Evolutionary conservation across 2,888 invertebrate genomes (phyloP), one percentile per base, ranked within the genome.

Genomic region (Eueremaeus valkanovi): DNA sequence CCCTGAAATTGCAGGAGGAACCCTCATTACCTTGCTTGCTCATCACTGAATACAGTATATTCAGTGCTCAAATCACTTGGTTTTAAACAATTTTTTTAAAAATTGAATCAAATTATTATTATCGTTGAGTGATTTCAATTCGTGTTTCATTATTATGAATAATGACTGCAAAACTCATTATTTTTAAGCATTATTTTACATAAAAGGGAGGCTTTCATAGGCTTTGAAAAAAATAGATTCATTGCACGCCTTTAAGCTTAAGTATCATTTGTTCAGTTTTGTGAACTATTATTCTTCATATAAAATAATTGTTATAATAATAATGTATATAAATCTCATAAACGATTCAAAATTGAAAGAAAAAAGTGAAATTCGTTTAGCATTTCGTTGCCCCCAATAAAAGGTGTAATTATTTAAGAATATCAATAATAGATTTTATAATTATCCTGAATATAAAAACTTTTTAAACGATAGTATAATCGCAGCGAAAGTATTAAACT

Each of bases 151-250:
- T 66, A 66, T 45, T 21, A 33, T 66, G 21, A 36, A 21, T 36
- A 66, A 66, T 66, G 63, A 36, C 33, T 66, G n/a, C 36, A 66
- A 36, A 58, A 66, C 18, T 66, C 33, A 66, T 66, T 66, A 66
- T 66, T 33, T 36, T 66, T 36, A 21, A 21, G 3, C 36, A 31
- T 21, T 36, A 66, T 18, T 31, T 66, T 21, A 31, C 36, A 66
- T 66, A 36, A 36, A 66, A 36, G 33, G 63, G 63, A 61, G 61
- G 61, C 61, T 24, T 36, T 66, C 18, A 24, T 29, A 55, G 27
- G 24, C 21, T 45, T 33, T 21, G 21, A 58, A 21, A 27, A 58
- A 24, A 58, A 58, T 58, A 13, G 58, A 24, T 61, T 31, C 2
- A 33, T 66, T 66, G 33, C 33, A 66, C 63, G 63, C 63, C 63